A percentile compares a stretch with the other conserved stretches of the same genome.
These are phyloP conservation scores for Drosophila triauraria DNA, from an alignment of 1,140 invertebrate species.

Conservation along the genomic window DNA sequence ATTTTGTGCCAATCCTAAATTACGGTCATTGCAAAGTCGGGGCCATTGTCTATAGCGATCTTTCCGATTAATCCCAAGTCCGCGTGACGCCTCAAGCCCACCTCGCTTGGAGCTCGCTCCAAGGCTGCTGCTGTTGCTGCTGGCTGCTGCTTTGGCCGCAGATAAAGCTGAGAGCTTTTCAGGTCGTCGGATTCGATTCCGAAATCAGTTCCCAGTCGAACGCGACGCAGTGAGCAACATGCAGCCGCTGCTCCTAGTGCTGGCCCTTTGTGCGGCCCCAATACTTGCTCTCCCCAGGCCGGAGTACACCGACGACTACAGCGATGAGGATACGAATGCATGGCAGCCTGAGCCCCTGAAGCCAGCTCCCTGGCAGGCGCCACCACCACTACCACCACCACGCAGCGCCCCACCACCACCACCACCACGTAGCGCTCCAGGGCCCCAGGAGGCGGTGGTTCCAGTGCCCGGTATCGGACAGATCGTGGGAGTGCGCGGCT, in stretches of 20 bases:
- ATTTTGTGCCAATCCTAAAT: neutral
- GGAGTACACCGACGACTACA: slow-evolving; percentile 27
- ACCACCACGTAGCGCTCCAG: neutral
- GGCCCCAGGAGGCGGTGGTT: slow-evolving; percentile 11
- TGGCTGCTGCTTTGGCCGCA: slow-evolving; percentile 14
- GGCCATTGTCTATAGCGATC: neutral
- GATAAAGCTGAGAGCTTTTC: slow-evolving; percentile 56
- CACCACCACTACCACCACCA: neutral
- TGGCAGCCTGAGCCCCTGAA: slow-evolving; percentile 49
- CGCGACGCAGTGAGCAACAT: slow-evolving; percentile 64
- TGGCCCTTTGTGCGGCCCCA: slow-evolving; percentile 40
- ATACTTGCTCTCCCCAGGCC: slow-evolving; percentile 9
- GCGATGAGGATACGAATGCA: slow-evolving; percentile 13
- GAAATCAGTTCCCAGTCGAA: slow-evolving; percentile 64
- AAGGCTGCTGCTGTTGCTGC: slow-evolving; percentile 33
- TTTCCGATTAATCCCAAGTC: neutral
- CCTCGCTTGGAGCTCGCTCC: slow-evolving; percentile 19
- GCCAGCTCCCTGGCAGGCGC: slow-evolving; percentile 39
- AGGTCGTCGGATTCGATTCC: slow-evolving; percentile 43
- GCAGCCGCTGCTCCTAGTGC: slow-evolving; percentile 45
- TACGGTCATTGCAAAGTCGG: neutral
- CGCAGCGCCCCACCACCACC: neutral
- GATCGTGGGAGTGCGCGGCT: slow-evolving; percentile 50
- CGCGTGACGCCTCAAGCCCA: neutral
- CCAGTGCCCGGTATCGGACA: slow-evolving; percentile 64